A percentile compares a stretch with the other conserved stretches of the same genome.
These are phyloP conservation scores for Castor canadensis DNA, from an alignment of 2,113 vertebrate genomes.

Conservation along the genomic window DNA sequence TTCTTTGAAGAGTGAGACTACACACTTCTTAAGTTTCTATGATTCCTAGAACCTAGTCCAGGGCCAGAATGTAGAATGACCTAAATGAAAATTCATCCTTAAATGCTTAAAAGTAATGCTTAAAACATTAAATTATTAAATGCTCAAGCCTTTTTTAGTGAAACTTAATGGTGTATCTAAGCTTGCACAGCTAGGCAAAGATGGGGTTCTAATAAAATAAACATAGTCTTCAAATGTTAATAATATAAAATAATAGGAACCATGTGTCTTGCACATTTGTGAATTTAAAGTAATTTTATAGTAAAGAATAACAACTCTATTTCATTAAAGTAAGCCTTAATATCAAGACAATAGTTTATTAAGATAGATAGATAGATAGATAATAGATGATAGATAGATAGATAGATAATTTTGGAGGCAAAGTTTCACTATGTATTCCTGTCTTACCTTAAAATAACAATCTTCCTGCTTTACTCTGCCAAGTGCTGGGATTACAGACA, in stretches of 20 bases:
- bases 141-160: background rate
- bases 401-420: too few relatives aligned
- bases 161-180: background rate
- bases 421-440: too few relatives aligned
- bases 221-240: background rate
- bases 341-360: background rate
- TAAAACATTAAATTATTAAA: slow-evolving; percentile 4
- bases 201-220: background rate
- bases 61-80: background rate
- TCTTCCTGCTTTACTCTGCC: too few relatives aligned
- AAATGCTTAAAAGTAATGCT: background rate
- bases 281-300: background rate
- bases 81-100: background rate
- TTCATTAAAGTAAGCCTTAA: background rate
- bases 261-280: background rate
- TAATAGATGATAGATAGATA: too few relatives aligned
- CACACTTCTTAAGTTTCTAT: background rate
- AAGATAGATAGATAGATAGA: too few relatives aligned
- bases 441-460: too few relatives aligned
- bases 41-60: background rate
- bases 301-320: background rate
- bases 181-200: background rate
- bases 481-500: too few relatives aligned
- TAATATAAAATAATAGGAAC: background rate
- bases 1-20: background rate